phyloP scores from a whole-genome alignment of 2,113 vertebrate genomes.

The Dipodomys merriami region DNA sequence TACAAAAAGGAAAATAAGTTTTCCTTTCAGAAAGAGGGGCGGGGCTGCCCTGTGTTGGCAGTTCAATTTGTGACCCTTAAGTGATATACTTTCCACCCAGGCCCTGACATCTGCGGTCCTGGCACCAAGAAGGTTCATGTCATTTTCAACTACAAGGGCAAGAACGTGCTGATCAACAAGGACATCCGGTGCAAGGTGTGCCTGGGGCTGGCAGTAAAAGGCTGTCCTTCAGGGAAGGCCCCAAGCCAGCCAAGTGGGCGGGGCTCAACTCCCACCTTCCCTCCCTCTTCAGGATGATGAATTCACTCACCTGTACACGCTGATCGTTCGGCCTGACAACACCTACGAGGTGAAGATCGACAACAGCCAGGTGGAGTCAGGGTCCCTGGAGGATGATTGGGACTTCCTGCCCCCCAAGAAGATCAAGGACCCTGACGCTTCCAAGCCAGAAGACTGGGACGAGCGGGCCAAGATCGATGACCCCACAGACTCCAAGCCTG shows the following conservation, averaged over 20 bases:
- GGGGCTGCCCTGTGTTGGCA: no score
- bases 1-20: background rate
- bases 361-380: constrained; percentile 86
- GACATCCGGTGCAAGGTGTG: constrained; percentile 90
- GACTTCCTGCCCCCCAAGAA: constrained; percentile 88
- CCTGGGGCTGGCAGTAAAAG: background rate
- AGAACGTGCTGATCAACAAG: constrained; percentile 89
- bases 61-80: background rate
- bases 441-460: constrained; percentile 88
- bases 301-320: constrained; percentile 87
- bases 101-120: constrained; percentile 88
- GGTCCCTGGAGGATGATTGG: constrained; percentile 88
- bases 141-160: constrained; percentile 89
- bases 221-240: background rate
- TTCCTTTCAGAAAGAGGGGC: background rate
- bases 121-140: constrained; percentile 90
- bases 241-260: background rate
- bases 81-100: constrained; percentile 50
- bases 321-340: constrained; percentile 87
- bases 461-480: constrained; percentile 88
- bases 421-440: constrained; percentile 87
- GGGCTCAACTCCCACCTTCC: background rate
- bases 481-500: constrained; percentile 88
- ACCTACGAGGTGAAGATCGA: constrained; percentile 90
- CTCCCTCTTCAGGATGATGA: constrained; percentile 83